Evolutionary conservation across 2,113 vertebrate genomes (phyloP).

Genomic region (Xenus cinereus): DNA sequence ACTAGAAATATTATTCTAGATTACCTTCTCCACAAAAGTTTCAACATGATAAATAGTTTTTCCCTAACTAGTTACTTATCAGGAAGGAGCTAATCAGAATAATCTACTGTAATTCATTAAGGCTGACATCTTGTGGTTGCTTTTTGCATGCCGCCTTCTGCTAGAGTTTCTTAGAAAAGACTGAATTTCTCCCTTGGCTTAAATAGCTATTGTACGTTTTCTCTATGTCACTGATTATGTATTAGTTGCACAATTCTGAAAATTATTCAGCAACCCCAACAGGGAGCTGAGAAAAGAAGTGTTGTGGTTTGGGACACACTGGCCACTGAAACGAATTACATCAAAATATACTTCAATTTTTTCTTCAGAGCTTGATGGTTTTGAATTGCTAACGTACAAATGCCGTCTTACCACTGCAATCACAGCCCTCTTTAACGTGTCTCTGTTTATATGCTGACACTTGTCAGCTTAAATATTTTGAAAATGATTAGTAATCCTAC

Average conservation of each 20-base stretch:
- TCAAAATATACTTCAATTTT: background rate
- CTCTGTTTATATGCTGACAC: background rate
- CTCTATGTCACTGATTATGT: background rate
- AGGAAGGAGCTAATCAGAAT: background rate
- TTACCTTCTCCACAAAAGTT: background rate
- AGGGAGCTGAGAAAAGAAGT: background rate
- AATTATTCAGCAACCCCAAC: background rate
- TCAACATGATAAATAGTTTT: background rate
- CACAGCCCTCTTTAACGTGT: background rate
- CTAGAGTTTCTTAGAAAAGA: background rate
- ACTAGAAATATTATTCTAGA: background rate
- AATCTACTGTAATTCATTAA: constrained; percentile 18
- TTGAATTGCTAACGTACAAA: background rate
- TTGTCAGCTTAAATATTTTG: background rate
- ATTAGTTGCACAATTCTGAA: background rate
- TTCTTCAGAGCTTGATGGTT: background rate
- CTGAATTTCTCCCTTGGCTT: background rate
- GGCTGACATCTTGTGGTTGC: constrained; percentile 77
- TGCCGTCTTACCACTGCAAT: background rate
- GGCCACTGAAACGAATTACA: background rate
- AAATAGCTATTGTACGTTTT: background rate
- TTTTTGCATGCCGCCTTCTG: background rate
- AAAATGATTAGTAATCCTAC: background rate
- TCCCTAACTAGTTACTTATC: background rate
- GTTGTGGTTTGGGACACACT: background rate